phyloP scores from a whole-genome alignment of 2,888 invertebrate genomes.

The Melanargia galathea region DNA sequence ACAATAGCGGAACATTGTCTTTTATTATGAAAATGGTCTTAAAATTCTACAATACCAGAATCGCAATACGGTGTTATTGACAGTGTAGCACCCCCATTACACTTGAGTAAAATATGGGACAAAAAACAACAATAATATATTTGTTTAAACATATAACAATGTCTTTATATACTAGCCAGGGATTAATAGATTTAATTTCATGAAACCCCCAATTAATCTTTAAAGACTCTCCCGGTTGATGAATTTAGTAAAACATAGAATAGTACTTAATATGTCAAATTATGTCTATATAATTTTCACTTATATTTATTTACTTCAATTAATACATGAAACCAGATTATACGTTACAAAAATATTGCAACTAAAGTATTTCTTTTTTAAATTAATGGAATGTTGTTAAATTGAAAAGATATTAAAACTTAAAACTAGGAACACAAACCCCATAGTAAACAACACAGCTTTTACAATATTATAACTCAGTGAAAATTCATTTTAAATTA shows the following conservation, averaged over 20 bases:
- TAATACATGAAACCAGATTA: neutral
- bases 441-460: slow-evolving; percentile 25
- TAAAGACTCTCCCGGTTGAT: neutral
- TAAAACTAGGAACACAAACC: slow-evolving; percentile 30
- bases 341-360: slow-evolving; percentile 29
- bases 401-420: slow-evolving; percentile 23
- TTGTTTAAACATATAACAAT: slow-evolving; percentile 22
- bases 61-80: neutral
- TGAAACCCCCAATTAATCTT: neutral
- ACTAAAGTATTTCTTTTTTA: slow-evolving; percentile 22
- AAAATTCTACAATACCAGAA: neutral
- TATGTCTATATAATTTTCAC: slow-evolving; percentile 4
- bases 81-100: neutral
- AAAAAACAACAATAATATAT: slow-evolving; percentile 31
- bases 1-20: neutral
- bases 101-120: slow-evolving; percentile 31
- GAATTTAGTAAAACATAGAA: slow-evolving; percentile 1
- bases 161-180: slow-evolving; percentile 11
- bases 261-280: too few relatives aligned
- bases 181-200: slow-evolving; percentile 12
- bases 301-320: slow-evolving; percentile 4
- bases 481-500: neutral
- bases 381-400: slow-evolving; percentile 33
- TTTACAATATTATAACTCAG: slow-evolving; percentile 29
- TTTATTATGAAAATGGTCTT: neutral